phyloP scores from a whole-genome alignment of 2,113 vertebrate species.

The Amia ocellicauda region DNA sequence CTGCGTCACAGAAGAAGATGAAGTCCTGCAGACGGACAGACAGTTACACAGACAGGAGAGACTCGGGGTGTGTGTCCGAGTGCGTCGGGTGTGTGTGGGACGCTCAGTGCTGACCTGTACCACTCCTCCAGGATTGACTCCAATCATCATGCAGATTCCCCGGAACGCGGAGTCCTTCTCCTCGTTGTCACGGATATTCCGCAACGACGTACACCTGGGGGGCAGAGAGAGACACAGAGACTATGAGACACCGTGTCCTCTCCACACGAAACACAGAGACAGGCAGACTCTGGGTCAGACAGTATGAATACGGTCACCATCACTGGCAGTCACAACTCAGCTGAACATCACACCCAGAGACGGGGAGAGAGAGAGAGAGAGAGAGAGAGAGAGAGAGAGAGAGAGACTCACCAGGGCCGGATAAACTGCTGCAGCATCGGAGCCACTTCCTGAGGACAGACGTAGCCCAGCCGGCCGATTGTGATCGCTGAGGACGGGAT shows the following conservation, averaged over 20 bases:
- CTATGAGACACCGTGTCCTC: neutral
- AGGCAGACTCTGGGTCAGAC: neutral
- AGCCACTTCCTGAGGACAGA: constrained; percentile 92
- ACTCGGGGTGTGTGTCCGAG: too few species aligned
- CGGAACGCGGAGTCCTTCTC: constrained; percentile 93
- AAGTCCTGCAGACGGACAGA: constrained; percentile 71
- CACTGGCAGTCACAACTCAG: too few species aligned
- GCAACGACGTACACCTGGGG: constrained; percentile 83
- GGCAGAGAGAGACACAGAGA: neutral
- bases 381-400: neutral
- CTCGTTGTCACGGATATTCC: constrained; percentile 92
- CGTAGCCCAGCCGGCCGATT: constrained; percentile 87
- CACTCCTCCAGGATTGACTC: constrained; percentile 87
- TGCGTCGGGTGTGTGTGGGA: neutral
- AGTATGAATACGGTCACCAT: too few species aligned
- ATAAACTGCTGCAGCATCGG: constrained; percentile 93
- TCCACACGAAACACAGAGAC: neutral
- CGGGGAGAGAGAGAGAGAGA: neutral
- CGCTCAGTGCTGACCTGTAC: constrained; percentile 74
- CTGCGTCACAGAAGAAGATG: constrained; percentile 92
- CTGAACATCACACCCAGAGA: neutral
- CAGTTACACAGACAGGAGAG: neutral
- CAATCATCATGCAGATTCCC: constrained; percentile 94
- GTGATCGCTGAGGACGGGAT: constrained; percentile 76
- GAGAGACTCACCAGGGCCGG: constrained; percentile 80